A percentile compares a stretch with the other conserved stretches of the same genome.
Evolutionary conservation across 2,113 vertebrate species (phyloP).

Genomic region (Anoplopoma fimbria): DNA sequence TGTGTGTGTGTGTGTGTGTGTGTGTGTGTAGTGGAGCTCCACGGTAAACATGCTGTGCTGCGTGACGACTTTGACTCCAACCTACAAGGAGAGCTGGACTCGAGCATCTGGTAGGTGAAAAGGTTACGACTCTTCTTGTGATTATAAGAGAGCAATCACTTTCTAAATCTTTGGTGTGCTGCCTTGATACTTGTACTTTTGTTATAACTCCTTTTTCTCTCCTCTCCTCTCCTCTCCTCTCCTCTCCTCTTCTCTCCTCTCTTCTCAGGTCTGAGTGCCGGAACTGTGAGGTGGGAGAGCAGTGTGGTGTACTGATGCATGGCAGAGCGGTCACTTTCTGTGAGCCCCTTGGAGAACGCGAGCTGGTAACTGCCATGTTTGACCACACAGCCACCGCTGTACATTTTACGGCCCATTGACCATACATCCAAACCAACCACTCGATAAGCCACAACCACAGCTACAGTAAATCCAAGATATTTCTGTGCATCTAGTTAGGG

Average conservation of each 20-base stretch:
- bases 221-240: slow-evolving; percentile 1
- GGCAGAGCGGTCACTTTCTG: slow-evolving; percentile 93
- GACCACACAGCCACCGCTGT: slow-evolving; percentile 56
- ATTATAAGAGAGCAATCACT: not conserved
- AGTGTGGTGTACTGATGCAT: slow-evolving; percentile 94
- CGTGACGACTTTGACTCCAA: slow-evolving; percentile 98
- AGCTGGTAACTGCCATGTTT: slow-evolving; percentile 87
- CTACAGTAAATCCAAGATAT: not conserved
- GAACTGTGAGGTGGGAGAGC: slow-evolving; percentile 91
- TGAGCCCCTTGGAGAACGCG: slow-evolving; percentile 93
- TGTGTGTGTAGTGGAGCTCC: slow-evolving; percentile 89
- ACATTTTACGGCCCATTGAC: slow-evolving; percentile 55
- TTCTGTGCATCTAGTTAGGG: not conserved
- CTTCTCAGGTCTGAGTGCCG: slow-evolving; percentile 89
- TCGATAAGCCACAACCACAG: slow-evolving; percentile 44
- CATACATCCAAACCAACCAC: slow-evolving; percentile 42
- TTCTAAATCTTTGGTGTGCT: slow-evolving; percentile 3
- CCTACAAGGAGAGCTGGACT: slow-evolving; percentile 89
- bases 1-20: slow-evolving; percentile 36
- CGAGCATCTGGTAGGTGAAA: slow-evolving; percentile 90
- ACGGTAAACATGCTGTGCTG: slow-evolving; percentile 91
- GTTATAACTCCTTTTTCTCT: not conserved
- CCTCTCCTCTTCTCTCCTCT: not conserved
- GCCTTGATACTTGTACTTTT: not conserved
- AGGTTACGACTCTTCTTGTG: slow-evolving; percentile 27